A percentile compares a stretch with the other conserved stretches of the same genome.
Conservation (phyloP, 1,140 invertebrate genomes). For the Anadara kagoshimensis region DNA sequence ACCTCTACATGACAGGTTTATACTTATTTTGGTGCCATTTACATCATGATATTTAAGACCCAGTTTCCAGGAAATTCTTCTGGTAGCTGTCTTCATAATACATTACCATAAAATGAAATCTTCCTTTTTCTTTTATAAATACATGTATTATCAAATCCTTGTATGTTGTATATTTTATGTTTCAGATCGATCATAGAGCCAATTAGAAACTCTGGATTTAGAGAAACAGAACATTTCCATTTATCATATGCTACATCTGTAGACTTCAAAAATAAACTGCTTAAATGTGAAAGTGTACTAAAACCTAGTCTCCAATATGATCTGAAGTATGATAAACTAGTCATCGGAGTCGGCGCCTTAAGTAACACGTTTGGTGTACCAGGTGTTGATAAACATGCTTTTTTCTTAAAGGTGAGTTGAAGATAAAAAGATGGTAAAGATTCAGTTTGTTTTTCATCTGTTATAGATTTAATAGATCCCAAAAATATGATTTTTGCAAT, state of each 20-base stretch:
- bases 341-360: slow-evolving; percentile 73
- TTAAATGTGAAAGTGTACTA: slow-evolving; percentile 62
- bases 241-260: slow-evolving; percentile 65
- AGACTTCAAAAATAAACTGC: slow-evolving; percentile 58
- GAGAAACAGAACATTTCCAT: slow-evolving; percentile 70
- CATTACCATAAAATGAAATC: too few species aligned
- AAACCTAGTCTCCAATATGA: slow-evolving; percentile 56
- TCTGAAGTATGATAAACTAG: slow-evolving; percentile 71
- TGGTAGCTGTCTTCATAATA: too few species aligned
- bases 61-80: too few species aligned
- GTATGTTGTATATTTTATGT: not conserved
- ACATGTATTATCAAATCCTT: too few species aligned
- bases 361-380: slow-evolving; percentile 74
- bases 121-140: too few species aligned
- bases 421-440: not conserved
- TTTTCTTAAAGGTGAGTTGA: slow-evolving; percentile 72
- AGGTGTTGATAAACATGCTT: slow-evolving; percentile 72
- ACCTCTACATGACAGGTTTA: too few species aligned
- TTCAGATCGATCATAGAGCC: slow-evolving; percentile 75
- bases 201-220: slow-evolving; percentile 71
- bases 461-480: not conserved
- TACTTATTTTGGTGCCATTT: too few species aligned
- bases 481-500: not conserved
- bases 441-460: not conserved
- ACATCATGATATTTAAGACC: too few species aligned